Evolutionary conservation across 1,140 invertebrate genomes (phyloP).

Genomic region (Drosophila bifasciata): DNA sequence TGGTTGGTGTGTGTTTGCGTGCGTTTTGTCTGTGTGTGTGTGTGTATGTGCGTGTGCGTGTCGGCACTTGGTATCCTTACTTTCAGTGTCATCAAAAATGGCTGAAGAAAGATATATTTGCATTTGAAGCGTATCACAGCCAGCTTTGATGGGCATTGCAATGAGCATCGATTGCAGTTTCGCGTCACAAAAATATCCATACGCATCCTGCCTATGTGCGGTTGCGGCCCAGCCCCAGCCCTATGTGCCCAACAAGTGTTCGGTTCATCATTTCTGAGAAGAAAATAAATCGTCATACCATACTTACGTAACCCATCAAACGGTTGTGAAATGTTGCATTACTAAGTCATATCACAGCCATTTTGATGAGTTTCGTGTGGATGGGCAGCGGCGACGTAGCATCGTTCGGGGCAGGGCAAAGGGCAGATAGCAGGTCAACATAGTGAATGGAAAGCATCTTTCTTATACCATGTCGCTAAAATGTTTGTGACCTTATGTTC

Average conservation of each 20-base stretch:
- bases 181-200: background rate
- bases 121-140: constrained; percentile 83
- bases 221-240: too few species aligned
- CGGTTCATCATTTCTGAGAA: constrained; percentile 10
- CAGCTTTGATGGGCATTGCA: constrained; percentile 84
- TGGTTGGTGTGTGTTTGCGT: constrained; percentile 2
- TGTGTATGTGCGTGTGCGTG: constrained; percentile 21
- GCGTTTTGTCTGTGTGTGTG: too few species aligned
- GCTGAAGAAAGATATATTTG: constrained; percentile 83
- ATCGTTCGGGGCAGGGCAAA: background rate
- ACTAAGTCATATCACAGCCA: constrained; percentile 82
- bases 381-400: constrained; percentile 10
- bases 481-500: constrained; percentile 79
- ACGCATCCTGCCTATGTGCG: background rate
- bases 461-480: constrained; percentile 84
- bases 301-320: constrained; percentile 84
- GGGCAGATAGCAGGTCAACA: background rate
- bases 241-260: constrained; percentile 65
- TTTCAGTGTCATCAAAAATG: constrained; percentile 84
- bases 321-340: constrained; percentile 83
- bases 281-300: constrained; percentile 11
- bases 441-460: constrained; percentile 35
- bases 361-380: constrained; percentile 83
- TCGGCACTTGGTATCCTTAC: constrained; percentile 60
- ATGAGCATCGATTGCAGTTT: constrained; percentile 54